phyloP scores from a whole-genome alignment of 2,888 invertebrate species.

The Apoderus coryli region DNA sequence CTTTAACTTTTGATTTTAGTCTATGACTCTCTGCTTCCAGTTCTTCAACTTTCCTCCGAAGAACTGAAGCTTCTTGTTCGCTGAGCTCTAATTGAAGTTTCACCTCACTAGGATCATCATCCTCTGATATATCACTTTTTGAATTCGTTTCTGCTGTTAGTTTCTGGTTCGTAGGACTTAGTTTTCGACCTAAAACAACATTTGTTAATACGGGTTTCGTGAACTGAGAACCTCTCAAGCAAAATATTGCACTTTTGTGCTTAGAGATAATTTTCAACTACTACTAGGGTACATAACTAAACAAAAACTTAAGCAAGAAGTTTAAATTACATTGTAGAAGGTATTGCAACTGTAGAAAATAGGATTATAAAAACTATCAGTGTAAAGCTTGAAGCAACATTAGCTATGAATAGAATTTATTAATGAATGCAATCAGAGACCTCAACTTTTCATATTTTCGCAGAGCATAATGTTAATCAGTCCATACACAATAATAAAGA shows the following conservation, averaged over 20 bases:
- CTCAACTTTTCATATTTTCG: too few species aligned
- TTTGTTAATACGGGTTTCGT: constrained; percentile 5
- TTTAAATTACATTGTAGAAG: constrained; percentile 7
- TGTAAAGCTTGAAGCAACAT: too few species aligned
- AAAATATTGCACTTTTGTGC: too few species aligned
- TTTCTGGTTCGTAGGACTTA: constrained; percentile 50
- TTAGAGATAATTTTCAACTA: too few species aligned
- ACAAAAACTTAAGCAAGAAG: constrained; percentile 18
- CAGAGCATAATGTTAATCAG: too few species aligned
- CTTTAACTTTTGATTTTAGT: constrained; percentile 58
- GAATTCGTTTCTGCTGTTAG: constrained; percentile 47
- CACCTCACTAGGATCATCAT: constrained; percentile 71
- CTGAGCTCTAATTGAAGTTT: constrained; percentile 74
- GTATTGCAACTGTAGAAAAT: constrained; percentile 38
- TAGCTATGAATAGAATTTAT: too few species aligned
- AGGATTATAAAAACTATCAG: too few species aligned
- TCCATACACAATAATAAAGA: too few species aligned
- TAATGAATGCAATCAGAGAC: too few species aligned
- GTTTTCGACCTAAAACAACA: constrained; percentile 43
- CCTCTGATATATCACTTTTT: constrained; percentile 59
- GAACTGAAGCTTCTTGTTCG: constrained; percentile 76
- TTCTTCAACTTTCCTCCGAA: constrained; percentile 72
- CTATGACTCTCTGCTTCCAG: constrained; percentile 66
- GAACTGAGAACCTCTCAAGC: constrained; percentile 9
- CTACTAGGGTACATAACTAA: constrained; percentile 1